phyloP scores from a whole-genome alignment of 1,140 invertebrate species.

The Zaprionus ornatus region DNA sequence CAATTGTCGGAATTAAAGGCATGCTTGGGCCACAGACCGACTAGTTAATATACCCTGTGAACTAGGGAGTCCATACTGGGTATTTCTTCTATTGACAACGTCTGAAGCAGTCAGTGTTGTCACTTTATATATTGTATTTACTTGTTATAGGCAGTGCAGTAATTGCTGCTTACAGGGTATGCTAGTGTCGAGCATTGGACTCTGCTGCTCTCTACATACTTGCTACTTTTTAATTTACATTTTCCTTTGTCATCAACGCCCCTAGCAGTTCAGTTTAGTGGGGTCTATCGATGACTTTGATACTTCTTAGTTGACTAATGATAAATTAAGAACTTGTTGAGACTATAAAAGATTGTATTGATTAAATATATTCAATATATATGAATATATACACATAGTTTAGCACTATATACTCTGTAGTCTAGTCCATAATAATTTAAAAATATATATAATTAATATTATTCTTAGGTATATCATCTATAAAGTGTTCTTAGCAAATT shows the following conservation, averaged over 20 bases:
- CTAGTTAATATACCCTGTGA: constrained; percentile 1
- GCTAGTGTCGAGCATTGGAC: neutral
- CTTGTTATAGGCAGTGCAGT: too few species aligned
- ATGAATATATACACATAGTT: too few species aligned
- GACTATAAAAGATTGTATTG: too few species aligned
- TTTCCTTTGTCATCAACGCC: constrained; percentile 21
- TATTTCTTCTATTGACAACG: neutral
- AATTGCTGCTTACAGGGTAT: neutral
- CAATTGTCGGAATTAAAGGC: constrained; percentile 60
- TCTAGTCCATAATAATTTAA: too few species aligned
- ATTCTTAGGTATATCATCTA: too few species aligned
- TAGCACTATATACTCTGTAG: too few species aligned
- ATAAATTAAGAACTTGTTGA: neutral
- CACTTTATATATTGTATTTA: too few species aligned
- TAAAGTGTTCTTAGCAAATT: too few species aligned
- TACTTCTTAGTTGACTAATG: neutral
- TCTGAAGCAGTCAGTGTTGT: neutral
- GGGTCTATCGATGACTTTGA: neutral
- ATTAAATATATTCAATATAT: too few species aligned
- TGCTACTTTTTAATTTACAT: constrained; percentile 1
- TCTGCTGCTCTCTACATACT: neutral
- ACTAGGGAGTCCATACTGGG: neutral
- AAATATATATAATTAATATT: too few species aligned
- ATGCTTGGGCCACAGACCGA: neutral
- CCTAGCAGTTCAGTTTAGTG: constrained; percentile 5